These are phyloP conservation scores for Melierax canorus DNA, from an alignment of 2,113 vertebrate genomes.

Conservation along the genomic window DNA sequence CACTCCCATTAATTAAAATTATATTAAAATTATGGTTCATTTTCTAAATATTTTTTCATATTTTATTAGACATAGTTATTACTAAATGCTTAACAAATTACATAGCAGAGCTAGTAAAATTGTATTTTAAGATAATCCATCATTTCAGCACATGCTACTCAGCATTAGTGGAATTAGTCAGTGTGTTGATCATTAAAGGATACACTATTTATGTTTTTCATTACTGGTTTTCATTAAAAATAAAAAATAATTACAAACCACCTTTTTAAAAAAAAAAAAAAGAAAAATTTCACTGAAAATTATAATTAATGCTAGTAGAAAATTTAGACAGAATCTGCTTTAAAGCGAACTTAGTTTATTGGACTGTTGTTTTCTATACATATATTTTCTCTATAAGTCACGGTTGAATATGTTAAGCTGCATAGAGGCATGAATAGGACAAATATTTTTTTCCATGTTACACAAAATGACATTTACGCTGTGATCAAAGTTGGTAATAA, in stretches of 20 bases:
- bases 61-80: constrained; percentile 84
- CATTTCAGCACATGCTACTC: constrained; percentile 74
- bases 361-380: not conserved
- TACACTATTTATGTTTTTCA: constrained; percentile 70
- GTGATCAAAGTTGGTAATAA: constrained; percentile 15
- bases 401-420: not conserved
- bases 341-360: not conserved
- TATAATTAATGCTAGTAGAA: constrained; percentile 1
- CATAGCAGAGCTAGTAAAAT: constrained; percentile 74
- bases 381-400: not conserved
- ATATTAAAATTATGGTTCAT: constrained; percentile 99
- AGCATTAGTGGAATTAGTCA: constrained; percentile 68
- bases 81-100: constrained; percentile 81
- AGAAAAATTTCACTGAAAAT: constrained; percentile 35
- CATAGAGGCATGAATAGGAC: not conserved
- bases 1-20: constrained; percentile 99
- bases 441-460: not conserved
- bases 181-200: constrained; percentile 70
- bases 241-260: constrained; percentile 54
- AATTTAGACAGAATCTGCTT: not conserved
- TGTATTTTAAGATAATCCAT: constrained; percentile 78
- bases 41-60: constrained; percentile 84
- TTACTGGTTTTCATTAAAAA: constrained; percentile 64
- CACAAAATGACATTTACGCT: constrained; percentile 6
- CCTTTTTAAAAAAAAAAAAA: not conserved